These are phyloP conservation scores for Periophthalmus modestus DNA, from an alignment of 2,113 vertebrate genomes.

Conservation along the genomic window DNA sequence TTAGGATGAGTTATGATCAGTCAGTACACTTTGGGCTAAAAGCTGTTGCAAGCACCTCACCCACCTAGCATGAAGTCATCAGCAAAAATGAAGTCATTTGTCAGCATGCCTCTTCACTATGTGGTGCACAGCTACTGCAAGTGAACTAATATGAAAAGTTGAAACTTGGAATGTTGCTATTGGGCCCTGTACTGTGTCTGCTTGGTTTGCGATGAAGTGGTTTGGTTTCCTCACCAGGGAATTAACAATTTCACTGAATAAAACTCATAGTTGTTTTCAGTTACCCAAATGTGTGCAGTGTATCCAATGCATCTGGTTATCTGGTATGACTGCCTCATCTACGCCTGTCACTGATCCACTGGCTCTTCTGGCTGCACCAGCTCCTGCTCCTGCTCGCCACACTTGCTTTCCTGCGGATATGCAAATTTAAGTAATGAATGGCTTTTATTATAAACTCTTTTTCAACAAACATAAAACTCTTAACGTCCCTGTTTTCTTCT, in stretches of 20 bases:
- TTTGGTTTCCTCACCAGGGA: no score
- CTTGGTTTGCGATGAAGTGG: no score
- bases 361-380: not conserved
- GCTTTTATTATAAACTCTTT: not conserved
- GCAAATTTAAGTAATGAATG: not conserved
- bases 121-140: not conserved
- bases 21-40: not conserved
- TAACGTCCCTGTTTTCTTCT: not conserved
- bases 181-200: not conserved
- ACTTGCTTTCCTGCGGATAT: not conserved
- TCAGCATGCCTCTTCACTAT: not conserved
- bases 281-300: not conserved
- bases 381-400: not conserved
- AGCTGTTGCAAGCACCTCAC: not conserved
- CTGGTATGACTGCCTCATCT: no score
- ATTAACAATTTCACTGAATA: not conserved
- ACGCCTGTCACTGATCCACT: not conserved
- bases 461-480: not conserved
- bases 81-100: not conserved
- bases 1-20: conserved; percentile 6
- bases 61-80: conserved; percentile 4
- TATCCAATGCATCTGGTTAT: not conserved
- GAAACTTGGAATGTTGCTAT: not conserved
- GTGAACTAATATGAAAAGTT: not conserved
- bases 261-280: not conserved